These are phyloP conservation scores for Aleiodes sp. DNA, from an alignment of 1,140 invertebrate genomes.

Conservation along the genomic window DNA sequence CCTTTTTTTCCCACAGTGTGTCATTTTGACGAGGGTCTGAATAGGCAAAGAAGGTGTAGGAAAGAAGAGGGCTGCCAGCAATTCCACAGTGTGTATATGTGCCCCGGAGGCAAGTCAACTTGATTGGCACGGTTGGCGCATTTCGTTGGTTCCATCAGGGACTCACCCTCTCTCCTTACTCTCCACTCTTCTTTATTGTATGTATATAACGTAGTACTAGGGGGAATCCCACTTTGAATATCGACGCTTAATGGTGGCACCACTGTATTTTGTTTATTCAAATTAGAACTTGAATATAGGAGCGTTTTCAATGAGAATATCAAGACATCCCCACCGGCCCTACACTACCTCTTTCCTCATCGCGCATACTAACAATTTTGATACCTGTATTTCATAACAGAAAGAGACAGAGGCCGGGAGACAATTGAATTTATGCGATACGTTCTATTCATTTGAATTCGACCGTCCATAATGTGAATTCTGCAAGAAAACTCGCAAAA, in stretches of 20 bases:
- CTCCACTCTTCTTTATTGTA: constrained; percentile 11
- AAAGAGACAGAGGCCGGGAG: too few species aligned
- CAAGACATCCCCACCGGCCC: too few species aligned
- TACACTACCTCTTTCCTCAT: too few species aligned
- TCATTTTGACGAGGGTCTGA: constrained; percentile 29
- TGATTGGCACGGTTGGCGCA: constrained; percentile 15
- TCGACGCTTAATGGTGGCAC: constrained; percentile 35
- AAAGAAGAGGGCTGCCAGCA: background rate
- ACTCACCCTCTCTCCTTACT: background rate
- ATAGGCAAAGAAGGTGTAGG: constrained; percentile 3
- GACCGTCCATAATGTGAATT: too few species aligned
- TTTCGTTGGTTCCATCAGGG: constrained; percentile 25
- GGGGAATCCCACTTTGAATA: constrained; percentile 33
- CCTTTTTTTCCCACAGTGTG: background rate
- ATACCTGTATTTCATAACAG: too few species aligned
- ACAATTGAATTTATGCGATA: too few species aligned
- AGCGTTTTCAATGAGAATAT: too few species aligned
- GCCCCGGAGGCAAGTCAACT: background rate
- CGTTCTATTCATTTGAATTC: too few species aligned
- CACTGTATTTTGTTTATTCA: constrained; percentile 37
- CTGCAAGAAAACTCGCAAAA: too few species aligned
- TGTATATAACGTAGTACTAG: too few species aligned
- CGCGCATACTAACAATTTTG: too few species aligned
- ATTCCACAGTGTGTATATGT: background rate
- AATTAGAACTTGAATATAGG: too few species aligned